Base-by-base conservation (phyloP, 2,113 vertebrate genomes). In the Silurus meridionalis region DNA sequence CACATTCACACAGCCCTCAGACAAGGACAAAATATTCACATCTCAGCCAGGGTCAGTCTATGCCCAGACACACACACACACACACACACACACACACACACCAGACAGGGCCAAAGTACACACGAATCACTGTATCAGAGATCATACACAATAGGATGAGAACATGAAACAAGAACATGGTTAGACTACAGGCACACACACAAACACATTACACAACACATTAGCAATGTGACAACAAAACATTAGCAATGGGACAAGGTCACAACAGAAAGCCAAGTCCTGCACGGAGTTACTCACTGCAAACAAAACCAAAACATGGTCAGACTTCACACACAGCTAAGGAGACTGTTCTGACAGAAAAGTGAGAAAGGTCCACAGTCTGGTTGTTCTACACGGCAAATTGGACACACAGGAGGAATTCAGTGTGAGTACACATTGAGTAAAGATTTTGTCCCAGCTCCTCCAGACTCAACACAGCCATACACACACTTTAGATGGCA, bases 341-440 rank as follows among this genome's bases (percentile, higher is more conserved):
- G 21, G 8, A 55, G 21, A 15, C 53, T 9, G 28, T 17, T 17
- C 37, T 79, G 15, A 58, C 77, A 81, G 60, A 63, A 61, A 81
- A 17, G 25, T 80, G 57, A 60, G 78, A 80, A 19, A 57, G 75
- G 77, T 79, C 57, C 77, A 25, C 58, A 63, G 80, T 63, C 79
- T 81, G 79, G 58, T 64, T 64, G 80, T 81, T 81, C 60, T 60
- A 81, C 28, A 63, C 50, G 80, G n/a, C 1, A 37, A 48, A 37
- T 50, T 64, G 13, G 58, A 64, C 11, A 81, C 77, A 79, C 14
- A 79, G 55, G 77, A 14, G 55, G 25, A 60, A 79, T 79, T 79
- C 60, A 37, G 55, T 61, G 58, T 63, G 2, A n/a, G 0, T 21
- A 60, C 8, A 61, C 79, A 61, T 8, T 23, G 28, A 23, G 8